Base-by-base conservation (phyloP, 2,113 vertebrate genomes). In the Phyllostomus hastatus region DNA sequence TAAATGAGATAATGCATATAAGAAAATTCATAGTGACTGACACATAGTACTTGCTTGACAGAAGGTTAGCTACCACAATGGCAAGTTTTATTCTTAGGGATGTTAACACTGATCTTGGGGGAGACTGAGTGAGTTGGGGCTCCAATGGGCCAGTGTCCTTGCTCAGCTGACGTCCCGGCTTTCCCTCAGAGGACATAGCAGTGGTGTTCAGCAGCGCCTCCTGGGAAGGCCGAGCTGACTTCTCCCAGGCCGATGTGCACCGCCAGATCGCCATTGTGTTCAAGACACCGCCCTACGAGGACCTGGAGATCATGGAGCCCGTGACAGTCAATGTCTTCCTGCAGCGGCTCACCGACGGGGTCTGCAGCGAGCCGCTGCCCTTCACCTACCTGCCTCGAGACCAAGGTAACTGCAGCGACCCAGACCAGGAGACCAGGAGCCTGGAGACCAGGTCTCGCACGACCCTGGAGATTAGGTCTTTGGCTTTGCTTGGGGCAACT, bases 211-310 rank as follows among this genome's bases (percentile, higher is more conserved):
- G 98, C 24, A 98, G 90, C 2, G 98, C 98, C 0, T 95, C 97
- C 7, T 99, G 99, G 99, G 99, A 99, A 75, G 99, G 99, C 0
- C 99, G 98, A 59, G 99, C 99, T 0, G 99, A 99, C 96, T 99
- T 99, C 54, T 99, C 99, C 17, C 99, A 99, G 96, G 99, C 99
- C 0, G 99, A 99, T 0, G 99, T 99, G 31, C 99, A 99, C 96
- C 98, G 99, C 38, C 99, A 99, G 98, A 99, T 99, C 0, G 99
- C 99, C 97, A 99, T 99, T 0, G 99, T 99, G 69, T 99, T 99
- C 95, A 99, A 99, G 97, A 99, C 99, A 0, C 99, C 99, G 0
- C 99, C 99, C 0, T 99, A 99, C 52, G 98, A 98, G 97, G 99
- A 99, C 96, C 98, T 99, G 96, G 98, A 99, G 93, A 98, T 99